Percentiles rank a stretch among this genome's conserved stretches.
Conservation (phyloP, 2,888 invertebrate species). For the Leptogaster cylindrica region DNA sequence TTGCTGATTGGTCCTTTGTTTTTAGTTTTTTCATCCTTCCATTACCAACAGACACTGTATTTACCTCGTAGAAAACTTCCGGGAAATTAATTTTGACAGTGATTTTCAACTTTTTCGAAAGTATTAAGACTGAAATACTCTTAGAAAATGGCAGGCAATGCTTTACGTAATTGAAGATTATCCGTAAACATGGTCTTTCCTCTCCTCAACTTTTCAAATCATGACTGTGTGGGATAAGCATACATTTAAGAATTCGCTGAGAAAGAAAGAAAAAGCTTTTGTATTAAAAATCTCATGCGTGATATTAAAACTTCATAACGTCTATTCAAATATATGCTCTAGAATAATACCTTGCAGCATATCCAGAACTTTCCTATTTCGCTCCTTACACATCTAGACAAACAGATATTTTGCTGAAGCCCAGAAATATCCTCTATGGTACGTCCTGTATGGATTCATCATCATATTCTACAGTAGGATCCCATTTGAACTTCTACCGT, state of each 20-base stretch:
- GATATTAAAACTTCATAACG: slow-evolving; percentile 51
- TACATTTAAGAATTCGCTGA: background rate
- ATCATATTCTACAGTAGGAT: slow-evolving; percentile 37
- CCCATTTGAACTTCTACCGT: slow-evolving; percentile 38
- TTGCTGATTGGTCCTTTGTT: slow-evolving; percentile 31
- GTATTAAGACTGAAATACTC: background rate
- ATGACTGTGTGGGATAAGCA: no score
- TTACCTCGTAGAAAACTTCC: slow-evolving; percentile 19
- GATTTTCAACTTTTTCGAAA: background rate
- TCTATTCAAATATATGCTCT: slow-evolving; percentile 51
- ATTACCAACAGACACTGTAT: background rate
- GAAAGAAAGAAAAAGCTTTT: slow-evolving; percentile 6
- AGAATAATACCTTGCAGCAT: slow-evolving; percentile 49
- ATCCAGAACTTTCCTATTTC: slow-evolving; percentile 48
- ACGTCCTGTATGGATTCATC: slow-evolving; percentile 36
- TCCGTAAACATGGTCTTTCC: slow-evolving; percentile 11
- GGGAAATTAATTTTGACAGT: slow-evolving; percentile 33
- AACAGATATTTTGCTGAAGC: slow-evolving; percentile 36
- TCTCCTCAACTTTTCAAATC: no score
- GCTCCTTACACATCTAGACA: slow-evolving; percentile 36
- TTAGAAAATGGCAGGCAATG: background rate
- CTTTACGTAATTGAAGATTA: slow-evolving; percentile 30
- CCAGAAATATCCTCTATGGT: slow-evolving; percentile 27
- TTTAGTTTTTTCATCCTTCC: no score
- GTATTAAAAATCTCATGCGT: slow-evolving; percentile 48